Conservation (phyloP, 2,797 vertebrate genomes). For the Potorous gilbertii region DNA sequence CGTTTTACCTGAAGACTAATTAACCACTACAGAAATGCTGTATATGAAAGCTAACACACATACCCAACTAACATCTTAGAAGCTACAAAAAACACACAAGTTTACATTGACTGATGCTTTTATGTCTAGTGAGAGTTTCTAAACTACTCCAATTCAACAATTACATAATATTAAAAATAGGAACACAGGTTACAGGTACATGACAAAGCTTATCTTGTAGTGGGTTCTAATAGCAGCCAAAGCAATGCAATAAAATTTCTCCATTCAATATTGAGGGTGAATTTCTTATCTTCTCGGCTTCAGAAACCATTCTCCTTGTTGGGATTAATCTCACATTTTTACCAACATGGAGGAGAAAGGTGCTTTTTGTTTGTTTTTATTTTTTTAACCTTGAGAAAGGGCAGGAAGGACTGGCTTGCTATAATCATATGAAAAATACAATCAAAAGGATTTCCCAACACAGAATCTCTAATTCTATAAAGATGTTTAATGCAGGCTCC, state of each 20-base stretch:
- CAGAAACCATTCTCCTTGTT: not conserved
- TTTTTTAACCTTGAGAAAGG: constrained; percentile 18
- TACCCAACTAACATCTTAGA: not conserved
- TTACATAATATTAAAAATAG: not conserved
- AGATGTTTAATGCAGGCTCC: constrained; percentile 31
- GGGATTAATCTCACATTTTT: not conserved
- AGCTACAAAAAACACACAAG: not conserved
- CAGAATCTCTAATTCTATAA: constrained; percentile 7
- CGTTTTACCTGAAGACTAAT: not conserved
- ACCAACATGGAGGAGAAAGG: not conserved
- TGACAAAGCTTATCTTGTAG: not conserved
- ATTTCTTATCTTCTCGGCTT: not conserved
- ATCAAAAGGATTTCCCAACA: constrained; percentile 35
- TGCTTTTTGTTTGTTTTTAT: constrained; percentile 4
- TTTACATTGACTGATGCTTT: not conserved
- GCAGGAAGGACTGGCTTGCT: not conserved
- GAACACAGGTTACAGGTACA: not conserved
- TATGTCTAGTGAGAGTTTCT: not conserved
- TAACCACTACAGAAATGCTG: constrained; percentile 17
- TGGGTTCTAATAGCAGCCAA: not conserved
- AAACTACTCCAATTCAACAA: not conserved
- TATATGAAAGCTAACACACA: constrained; percentile 12
- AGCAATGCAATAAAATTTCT: not conserved
- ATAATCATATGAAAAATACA: constrained; percentile 21
- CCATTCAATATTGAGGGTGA: not conserved